Percentiles rank a stretch among this genome's conserved stretches.
phyloP scores from a whole-genome alignment of 2,888 invertebrate species.

The Aphelenchoides bicaudatus region DNA sequence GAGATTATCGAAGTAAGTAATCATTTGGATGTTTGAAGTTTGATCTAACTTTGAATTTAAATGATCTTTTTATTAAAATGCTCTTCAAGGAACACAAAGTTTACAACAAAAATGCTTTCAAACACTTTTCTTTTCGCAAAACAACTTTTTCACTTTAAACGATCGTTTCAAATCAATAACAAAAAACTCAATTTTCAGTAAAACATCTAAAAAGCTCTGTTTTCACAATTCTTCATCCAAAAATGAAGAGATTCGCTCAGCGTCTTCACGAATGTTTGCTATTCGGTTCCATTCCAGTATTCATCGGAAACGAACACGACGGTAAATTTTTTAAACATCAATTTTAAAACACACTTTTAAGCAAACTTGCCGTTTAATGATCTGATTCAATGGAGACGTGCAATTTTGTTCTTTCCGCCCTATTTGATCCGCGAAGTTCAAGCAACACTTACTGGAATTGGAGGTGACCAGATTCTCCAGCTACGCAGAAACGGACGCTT shows the following conservation, averaged over 20 bases:
- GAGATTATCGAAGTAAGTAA: too few species aligned
- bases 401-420: not conserved
- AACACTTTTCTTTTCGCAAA: too few species aligned
- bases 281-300: slow-evolving; percentile 39
- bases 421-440: not conserved
- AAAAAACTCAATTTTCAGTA: too few species aligned
- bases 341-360: too few species aligned
- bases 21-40: too few species aligned
- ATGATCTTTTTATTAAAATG: too few species aligned
- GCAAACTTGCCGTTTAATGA: not conserved
- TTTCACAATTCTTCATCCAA: not conserved
- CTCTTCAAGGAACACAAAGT: too few species aligned
- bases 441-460: not conserved
- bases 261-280: slow-evolving; percentile 32
- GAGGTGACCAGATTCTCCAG: slow-evolving; percentile 58
- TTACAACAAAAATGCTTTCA: too few species aligned
- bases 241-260: slow-evolving; percentile 18
- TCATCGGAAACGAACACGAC: slow-evolving; percentile 22
- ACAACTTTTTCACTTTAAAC: too few species aligned
- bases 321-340: too few species aligned
- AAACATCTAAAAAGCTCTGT: not conserved
- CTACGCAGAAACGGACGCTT: slow-evolving; percentile 82
- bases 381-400: not conserved
- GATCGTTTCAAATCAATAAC: too few species aligned
- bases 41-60: too few species aligned